A percentile compares a stretch with the other conserved stretches of the same genome.
These are phyloP conservation scores for Epirrhoe tristata DNA, from an alignment of 2,888 invertebrate species.

Conservation along the genomic window DNA sequence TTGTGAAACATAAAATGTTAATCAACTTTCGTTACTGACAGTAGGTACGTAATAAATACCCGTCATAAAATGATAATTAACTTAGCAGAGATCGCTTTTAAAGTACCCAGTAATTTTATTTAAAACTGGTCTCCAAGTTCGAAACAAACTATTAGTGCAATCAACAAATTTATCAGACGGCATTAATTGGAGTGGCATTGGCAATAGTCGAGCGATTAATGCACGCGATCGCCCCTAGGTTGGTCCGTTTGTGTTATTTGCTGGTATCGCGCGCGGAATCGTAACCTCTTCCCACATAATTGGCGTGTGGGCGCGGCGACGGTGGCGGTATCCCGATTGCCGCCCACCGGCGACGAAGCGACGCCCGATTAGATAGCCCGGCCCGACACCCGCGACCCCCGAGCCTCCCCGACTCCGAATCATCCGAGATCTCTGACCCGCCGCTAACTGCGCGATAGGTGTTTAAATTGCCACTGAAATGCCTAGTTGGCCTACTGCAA, in stretches of 20 bases:
- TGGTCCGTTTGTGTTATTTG: conserved; percentile 72
- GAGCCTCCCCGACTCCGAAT: conserved; percentile 60
- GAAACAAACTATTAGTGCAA: conserved; percentile 48
- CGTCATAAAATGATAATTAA: too few species aligned
- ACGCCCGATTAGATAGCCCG: conserved; percentile 79
- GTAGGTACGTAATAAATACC: too few species aligned
- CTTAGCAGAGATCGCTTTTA: too few species aligned
- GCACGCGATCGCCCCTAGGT: conserved; percentile 67
- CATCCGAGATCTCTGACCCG: conserved; percentile 52
- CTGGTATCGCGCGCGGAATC: conserved; percentile 75
- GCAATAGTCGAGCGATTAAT: conserved; percentile 76
- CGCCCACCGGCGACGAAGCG: conserved; percentile 80
- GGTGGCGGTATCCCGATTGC: conserved; percentile 78
- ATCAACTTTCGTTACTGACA: too few species aligned
- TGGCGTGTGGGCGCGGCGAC: conserved; percentile 81
- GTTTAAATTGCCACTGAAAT: conserved; percentile 33
- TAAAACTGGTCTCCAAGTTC: conserved; percentile 27
- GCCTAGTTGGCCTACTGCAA: conserved; percentile 5
- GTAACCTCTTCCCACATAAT: conserved; percentile 84
- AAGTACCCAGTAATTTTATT: conserved; percentile 28
- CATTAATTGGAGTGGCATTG: conserved; percentile 73
- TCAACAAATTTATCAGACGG: conserved; percentile 56
- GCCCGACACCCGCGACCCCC: conserved; percentile 69
- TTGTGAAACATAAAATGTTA: too few species aligned
- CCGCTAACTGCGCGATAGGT: conserved; percentile 49